Base-by-base conservation (phyloP, 1,140 invertebrate genomes). In the Drosophila leontia region DNA sequence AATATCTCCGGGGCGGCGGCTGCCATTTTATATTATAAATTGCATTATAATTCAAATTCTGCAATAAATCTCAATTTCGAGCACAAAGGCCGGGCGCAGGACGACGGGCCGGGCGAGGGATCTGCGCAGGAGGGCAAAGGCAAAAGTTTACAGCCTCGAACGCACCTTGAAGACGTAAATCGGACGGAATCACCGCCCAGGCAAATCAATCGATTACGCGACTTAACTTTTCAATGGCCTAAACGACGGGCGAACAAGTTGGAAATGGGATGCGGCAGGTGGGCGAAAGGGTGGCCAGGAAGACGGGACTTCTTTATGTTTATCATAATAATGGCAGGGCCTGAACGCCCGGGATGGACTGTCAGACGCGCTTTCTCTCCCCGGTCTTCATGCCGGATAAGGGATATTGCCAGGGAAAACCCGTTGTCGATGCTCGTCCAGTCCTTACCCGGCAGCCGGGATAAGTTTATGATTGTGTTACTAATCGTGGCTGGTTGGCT, bases 21-120 rank as follows among this genome's bases (percentile, higher is more conserved):
- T 82, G 86, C 78, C 86, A 85, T 91, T 90, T 82, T 91, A 82
- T 88, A 85, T 90, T 90, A 90, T 91, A 90, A 90, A 90, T 90
- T 84, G 83, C 88, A 91, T 91, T 91, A 91, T 91, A 91, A 91
- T 91, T 91, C 88, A 91, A 91, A 91, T 91, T 91, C 86, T 91
- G 88, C 88, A 91, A 91, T 91, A 91, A 91, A 91, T 91, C 88
- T 91, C 88, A 91, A 91, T 91, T 91, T 91, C 83, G 45, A 88
- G 79, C 88, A 91, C 88, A 91, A 88, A 91, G 72, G 75, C 59
- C 70, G 50, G 35, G 41, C 58, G 63, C 8, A 58, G 69, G 39
- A 26, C 13, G n/a, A 7, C 19, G 23, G 23, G 26, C 35, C 35
- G 3, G 34, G 32, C 26, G 9, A 11, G 48, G 48, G 5, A n/a